These are phyloP conservation scores for Eucera pruinosa DNA, from an alignment of 2,888 invertebrate species.

Conservation along the genomic window DNA sequence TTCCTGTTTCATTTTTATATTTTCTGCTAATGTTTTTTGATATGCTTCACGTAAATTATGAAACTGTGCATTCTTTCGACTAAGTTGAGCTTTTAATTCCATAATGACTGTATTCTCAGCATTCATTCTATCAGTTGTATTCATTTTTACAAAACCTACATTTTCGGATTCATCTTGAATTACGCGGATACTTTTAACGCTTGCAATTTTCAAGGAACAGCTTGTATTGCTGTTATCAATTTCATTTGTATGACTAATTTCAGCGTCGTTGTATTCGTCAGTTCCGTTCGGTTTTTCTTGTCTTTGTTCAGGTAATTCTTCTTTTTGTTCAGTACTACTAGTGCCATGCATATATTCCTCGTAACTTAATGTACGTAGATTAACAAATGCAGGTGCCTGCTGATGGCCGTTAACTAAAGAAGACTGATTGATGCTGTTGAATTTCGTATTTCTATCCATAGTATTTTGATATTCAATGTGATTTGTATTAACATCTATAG, in stretches of 20 bases:
- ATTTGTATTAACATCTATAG: slow-evolving; percentile 56
- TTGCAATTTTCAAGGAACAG: slow-evolving; percentile 66
- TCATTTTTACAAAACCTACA: slow-evolving; percentile 34
- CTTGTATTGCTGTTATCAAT: slow-evolving; percentile 53
- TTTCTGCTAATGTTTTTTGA: slow-evolving; percentile 75
- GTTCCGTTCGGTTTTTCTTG: slow-evolving; percentile 41
- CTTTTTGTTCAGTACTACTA: slow-evolving; percentile 36
- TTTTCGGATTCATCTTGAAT: slow-evolving; percentile 52
- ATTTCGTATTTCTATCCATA: slow-evolving; percentile 36
- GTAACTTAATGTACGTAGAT: slow-evolving; percentile 74
- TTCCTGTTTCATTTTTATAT: slow-evolving; percentile 75
- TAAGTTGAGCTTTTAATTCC: slow-evolving; percentile 65
- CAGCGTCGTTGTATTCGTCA: slow-evolving; percentile 50
- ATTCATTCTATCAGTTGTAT: slow-evolving; percentile 34
- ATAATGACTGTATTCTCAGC: slow-evolving; percentile 60
- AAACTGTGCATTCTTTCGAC: slow-evolving; percentile 69
- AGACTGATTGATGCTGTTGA: slow-evolving; percentile 42
- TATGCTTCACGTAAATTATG: slow-evolving; percentile 73
- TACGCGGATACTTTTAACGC: slow-evolving; percentile 62
- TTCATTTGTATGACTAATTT: slow-evolving; percentile 51
- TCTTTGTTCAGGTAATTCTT: slow-evolving; percentile 21
- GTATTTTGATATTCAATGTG: slow-evolving; percentile 42
- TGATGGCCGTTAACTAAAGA: slow-evolving; percentile 69
- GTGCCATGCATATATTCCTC: slow-evolving; percentile 79
- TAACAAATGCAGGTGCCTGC: slow-evolving; percentile 61